These are phyloP conservation scores for Augiades crinisus DNA, from an alignment of 2,888 invertebrate genomes.

Conservation along the genomic window DNA sequence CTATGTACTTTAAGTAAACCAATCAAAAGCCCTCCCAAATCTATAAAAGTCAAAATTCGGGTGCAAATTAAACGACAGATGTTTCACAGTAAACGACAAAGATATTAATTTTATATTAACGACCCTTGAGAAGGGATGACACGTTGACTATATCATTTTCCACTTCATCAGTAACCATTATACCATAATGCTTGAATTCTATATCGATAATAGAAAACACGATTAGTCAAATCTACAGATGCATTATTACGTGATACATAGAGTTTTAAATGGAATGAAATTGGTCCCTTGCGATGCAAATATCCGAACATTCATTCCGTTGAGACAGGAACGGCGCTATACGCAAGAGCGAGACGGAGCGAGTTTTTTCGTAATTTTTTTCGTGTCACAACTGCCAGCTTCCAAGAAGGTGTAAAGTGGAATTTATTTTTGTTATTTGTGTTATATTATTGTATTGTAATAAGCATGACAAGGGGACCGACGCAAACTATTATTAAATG, in stretches of 20 bases:
- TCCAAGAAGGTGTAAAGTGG: conserved; percentile 81
- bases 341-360: conserved; percentile 41
- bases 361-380: conserved; percentile 56
- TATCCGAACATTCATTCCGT: conserved; percentile 4
- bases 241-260: conserved; percentile 25
- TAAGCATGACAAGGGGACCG: conserved; percentile 74
- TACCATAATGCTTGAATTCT: conserved; percentile 44
- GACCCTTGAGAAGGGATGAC: conserved; percentile 73
- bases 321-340: conserved; percentile 47
- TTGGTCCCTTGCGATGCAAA: conserved; percentile 18
- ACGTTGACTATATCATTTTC: conserved; percentile 73
- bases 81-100: conserved; percentile 41
- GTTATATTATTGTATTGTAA: conserved; percentile 81
- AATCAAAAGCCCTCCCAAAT: too few relatives aligned
- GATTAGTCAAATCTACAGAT: conserved; percentile 2
- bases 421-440: conserved; percentile 70
- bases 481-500: conserved; percentile 76
- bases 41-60: conserved; percentile 42
- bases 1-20: too few relatives aligned
- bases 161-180: conserved; percentile 73
- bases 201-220: conserved; percentile 28
- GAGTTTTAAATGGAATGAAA: conserved; percentile 34
- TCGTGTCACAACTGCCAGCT: conserved; percentile 61
- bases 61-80: conserved; percentile 40
- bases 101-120: conserved; percentile 77